Conservation (phyloP, 2,113 vertebrate species). For the Bambusicola thoracicus region DNA sequence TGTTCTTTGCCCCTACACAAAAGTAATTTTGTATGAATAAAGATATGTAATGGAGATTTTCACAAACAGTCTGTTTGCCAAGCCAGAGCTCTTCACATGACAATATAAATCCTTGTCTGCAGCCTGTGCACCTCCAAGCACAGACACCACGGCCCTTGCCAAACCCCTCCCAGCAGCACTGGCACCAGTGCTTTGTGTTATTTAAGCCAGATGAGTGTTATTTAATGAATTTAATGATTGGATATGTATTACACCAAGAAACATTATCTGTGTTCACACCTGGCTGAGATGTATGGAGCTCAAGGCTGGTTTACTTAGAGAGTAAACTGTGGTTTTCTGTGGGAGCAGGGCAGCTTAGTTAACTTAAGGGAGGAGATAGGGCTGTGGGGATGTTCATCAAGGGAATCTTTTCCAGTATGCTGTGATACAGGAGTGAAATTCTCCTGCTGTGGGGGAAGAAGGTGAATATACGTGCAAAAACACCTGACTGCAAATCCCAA, state of each 20-base stretch:
- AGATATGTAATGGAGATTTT: not conserved
- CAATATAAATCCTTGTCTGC: not conserved
- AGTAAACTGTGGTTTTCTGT: not conserved
- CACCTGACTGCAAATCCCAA: not conserved
- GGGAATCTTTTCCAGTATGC: not conserved
- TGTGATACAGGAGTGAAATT: not conserved
- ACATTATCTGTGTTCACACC: not conserved
- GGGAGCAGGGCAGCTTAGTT: not conserved
- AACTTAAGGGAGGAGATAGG: not conserved
- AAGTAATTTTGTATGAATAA: not conserved
- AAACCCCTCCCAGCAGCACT: not conserved
- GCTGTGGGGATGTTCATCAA: not conserved
- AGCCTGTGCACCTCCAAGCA: not conserved
- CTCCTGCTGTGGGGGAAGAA: not conserved
- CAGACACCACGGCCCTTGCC: not conserved
- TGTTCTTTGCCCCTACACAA: not conserved
- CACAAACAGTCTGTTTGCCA: not conserved
- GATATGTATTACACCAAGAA: constrained; percentile 3
- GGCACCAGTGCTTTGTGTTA: not conserved
- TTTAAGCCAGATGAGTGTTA: constrained; percentile 42
- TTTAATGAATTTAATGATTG: constrained; percentile 29
- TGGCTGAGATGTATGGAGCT: not conserved
- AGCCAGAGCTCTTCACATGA: not conserved
- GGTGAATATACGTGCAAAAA: not conserved
- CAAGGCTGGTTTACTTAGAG: not conserved